These are phyloP conservation scores for Motacilla alba DNA, from an alignment of 2,113 vertebrate genomes.

Conservation along the genomic window DNA sequence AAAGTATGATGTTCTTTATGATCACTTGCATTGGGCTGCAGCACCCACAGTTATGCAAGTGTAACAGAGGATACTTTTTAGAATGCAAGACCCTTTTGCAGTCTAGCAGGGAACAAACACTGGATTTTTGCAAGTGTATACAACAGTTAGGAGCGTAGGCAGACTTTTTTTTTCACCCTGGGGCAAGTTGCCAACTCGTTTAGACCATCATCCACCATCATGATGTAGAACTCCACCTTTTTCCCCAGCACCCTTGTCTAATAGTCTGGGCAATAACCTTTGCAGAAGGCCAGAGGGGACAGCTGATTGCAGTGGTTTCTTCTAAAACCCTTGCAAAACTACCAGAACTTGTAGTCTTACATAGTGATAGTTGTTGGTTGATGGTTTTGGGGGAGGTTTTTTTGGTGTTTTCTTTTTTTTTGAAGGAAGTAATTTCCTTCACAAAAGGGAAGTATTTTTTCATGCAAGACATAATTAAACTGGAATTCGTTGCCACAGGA, in stretches of 20 bases:
- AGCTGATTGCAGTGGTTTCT: not conserved
- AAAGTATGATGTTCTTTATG: not conserved
- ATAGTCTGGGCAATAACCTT: not conserved
- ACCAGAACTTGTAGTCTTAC: not conserved
- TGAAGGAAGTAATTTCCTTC: slow-evolving; percentile 55
- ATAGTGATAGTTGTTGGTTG: not conserved
- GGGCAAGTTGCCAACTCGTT: not conserved
- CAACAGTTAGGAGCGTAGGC: not conserved
- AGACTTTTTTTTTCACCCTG: not conserved
- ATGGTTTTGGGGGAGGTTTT: not conserved
- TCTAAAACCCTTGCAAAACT: not conserved
- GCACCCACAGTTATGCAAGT: not conserved
- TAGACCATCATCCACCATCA: not conserved
- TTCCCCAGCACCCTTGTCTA: not conserved
- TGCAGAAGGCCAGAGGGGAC: not conserved
- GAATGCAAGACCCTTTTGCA: not conserved
- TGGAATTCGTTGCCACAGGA: slow-evolving; percentile 67
- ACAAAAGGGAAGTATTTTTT: slow-evolving; percentile 61
- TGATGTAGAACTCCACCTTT: not conserved
- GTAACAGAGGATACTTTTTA: not conserved
- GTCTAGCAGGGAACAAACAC: not conserved
- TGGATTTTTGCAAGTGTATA: not conserved
- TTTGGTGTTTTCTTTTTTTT: not conserved
- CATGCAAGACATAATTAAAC: slow-evolving; percentile 59
- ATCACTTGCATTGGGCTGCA: not conserved